These are phyloP conservation scores for Polydesmus complanatus DNA, from an alignment of 2,888 invertebrate genomes.

Conservation along the genomic window DNA sequence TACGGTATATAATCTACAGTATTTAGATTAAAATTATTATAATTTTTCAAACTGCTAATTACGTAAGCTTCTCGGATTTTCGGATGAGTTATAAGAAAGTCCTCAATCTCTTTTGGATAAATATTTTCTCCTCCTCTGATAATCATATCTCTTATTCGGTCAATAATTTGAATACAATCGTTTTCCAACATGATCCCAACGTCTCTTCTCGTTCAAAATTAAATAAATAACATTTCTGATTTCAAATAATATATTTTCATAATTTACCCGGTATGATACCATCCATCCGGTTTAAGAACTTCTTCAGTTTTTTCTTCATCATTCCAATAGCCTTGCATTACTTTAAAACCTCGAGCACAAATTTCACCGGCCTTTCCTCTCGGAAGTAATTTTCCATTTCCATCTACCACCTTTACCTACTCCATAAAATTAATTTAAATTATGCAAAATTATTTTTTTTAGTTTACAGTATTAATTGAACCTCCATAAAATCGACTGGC, in stretches of 20 bases:
- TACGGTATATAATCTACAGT: no score
- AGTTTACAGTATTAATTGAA: no score
- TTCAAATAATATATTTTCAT: no score
- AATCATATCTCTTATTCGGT: slow-evolving; percentile 39
- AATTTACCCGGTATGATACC: slow-evolving; percentile 64
- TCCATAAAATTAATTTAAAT: no score
- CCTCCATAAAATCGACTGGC: not conserved
- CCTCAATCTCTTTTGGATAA: slow-evolving; percentile 40
- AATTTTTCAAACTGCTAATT: no score
- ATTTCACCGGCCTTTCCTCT: slow-evolving; percentile 62
- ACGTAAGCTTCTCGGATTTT: slow-evolving; percentile 36
- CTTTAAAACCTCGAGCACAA: slow-evolving; percentile 54
- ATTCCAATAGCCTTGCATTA: slow-evolving; percentile 66
- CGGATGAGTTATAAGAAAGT: slow-evolving; percentile 37
- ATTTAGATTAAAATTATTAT: no score
- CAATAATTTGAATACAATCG: slow-evolving; percentile 37
- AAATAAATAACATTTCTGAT: no score
- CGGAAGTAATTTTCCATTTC: slow-evolving; percentile 42
- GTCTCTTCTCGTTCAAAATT: slow-evolving; percentile 21
- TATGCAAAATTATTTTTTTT: no score
- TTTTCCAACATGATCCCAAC: slow-evolving; percentile 36
- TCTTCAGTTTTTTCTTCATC: slow-evolving; percentile 59
- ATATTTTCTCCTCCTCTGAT: slow-evolving; percentile 42
- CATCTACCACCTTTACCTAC: slow-evolving; percentile 15
- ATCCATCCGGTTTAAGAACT: slow-evolving; percentile 50